Conservation (phyloP, 2,888 invertebrate genomes). For the Xanthorhoe spadicearia region DNA sequence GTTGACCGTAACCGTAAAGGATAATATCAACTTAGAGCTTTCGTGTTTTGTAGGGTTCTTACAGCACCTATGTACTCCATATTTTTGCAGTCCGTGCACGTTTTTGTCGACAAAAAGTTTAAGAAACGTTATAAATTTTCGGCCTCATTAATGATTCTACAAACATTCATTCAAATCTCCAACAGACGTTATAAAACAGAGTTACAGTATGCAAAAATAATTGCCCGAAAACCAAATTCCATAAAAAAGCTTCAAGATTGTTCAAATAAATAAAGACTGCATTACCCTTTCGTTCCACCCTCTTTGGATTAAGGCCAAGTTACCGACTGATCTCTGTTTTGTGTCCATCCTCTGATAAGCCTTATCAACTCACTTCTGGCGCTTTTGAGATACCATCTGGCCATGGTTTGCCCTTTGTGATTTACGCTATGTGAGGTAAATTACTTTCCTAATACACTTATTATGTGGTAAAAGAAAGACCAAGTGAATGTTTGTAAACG, state of each 20-base stretch:
- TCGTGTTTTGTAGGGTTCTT: too few relatives aligned
- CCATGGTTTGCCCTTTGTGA: conserved; percentile 20
- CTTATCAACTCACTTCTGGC: conserved; percentile 16
- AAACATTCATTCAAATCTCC: too few relatives aligned
- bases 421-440: neutral
- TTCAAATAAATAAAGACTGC: neutral
- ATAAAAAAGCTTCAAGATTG: too few relatives aligned
- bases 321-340: conserved; percentile 11
- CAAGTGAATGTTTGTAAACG: neutral
- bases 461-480: neutral
- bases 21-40: too few relatives aligned
- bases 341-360: conserved; percentile 18
- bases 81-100: too few relatives aligned
- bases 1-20: too few relatives aligned
- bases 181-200: neutral
- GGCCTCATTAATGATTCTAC: too few relatives aligned
- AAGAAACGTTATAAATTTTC: too few relatives aligned
- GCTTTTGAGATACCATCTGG: conserved; percentile 18
- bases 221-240: neutral
- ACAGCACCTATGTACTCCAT: too few relatives aligned
- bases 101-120: too few relatives aligned
- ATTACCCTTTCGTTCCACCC: conserved; percentile 6
- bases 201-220: neutral
- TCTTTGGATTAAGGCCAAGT: conserved; percentile 15
- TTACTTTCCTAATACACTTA: neutral